Conservation (phyloP, 2,113 vertebrate species). For the Heterochromis multidens region DNA sequence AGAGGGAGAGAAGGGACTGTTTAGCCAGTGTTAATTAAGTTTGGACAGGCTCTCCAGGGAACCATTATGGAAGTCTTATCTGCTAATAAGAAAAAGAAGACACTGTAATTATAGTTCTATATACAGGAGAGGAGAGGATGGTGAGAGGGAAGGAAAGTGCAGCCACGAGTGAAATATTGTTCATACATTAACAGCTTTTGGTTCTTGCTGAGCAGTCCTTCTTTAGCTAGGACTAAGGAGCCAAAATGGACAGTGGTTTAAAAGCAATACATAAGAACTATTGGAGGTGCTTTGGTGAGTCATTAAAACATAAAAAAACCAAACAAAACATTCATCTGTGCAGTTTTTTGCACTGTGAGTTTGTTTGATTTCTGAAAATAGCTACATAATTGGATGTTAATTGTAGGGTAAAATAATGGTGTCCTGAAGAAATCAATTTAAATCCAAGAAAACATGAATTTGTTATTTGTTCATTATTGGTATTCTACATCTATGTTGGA, state of each 20-base stretch:
- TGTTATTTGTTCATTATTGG: not conserved
- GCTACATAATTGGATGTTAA: not conserved
- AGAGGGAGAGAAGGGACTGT: constrained; percentile 8
- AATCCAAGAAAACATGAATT: not conserved
- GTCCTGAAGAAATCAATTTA: not conserved
- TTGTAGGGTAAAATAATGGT: not conserved
- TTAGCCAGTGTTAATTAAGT: constrained; percentile 51
- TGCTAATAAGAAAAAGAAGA: constrained; percentile 51
- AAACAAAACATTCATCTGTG: not conserved
- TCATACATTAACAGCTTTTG: not conserved
- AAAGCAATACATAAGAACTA: not conserved
- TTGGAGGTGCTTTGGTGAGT: not conserved
- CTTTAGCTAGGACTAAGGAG: not conserved
- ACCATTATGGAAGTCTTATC: constrained; percentile 50
- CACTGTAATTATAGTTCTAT: constrained; percentile 50
- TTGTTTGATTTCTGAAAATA: not conserved
- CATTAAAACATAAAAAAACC: not conserved
- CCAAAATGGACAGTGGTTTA: not conserved
- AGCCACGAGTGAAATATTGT: not conserved
- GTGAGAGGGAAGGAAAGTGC: not conserved
- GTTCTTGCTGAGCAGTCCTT: not conserved
- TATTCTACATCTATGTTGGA: not conserved
- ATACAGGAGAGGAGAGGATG: constrained; percentile 1
- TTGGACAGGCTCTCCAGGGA: constrained; percentile 46
- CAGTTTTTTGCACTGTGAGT: not conserved